Percentiles rank a stretch among this genome's conserved stretches.
These are phyloP conservation scores for Rhyacophila brunnea DNA, from an alignment of 1,140 invertebrate genomes.

Conservation along the genomic window DNA sequence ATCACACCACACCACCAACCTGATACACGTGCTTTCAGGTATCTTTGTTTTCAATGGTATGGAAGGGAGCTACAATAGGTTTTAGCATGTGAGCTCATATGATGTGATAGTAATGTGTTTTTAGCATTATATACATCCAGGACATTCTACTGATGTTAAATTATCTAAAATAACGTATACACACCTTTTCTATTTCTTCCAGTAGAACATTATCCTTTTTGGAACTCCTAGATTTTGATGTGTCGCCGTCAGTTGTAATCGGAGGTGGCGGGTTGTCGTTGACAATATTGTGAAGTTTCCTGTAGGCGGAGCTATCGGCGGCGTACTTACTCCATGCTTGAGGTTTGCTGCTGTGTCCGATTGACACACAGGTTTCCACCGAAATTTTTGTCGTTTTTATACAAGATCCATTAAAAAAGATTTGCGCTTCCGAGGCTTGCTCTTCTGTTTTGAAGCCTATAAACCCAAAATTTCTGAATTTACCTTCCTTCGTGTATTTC, in stretches of 20 bases:
- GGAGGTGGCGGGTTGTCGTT: conserved; percentile 32
- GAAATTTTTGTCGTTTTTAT: conserved; percentile 77
- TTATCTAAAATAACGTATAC: no score
- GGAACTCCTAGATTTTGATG: no score
- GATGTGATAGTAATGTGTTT: no score
- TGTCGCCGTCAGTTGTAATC: conserved; percentile 29
- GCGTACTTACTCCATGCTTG: conserved; percentile 88
- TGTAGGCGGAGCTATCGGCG: conserved; percentile 64
- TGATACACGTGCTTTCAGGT: no score
- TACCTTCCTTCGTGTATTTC: conserved; percentile 87
- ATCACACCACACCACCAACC: no score
- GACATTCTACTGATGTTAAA: no score
- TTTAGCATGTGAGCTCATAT: no score
- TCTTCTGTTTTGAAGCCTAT: conserved; percentile 82
- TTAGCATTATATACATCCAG: no score
- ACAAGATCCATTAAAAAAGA: conserved; percentile 81
- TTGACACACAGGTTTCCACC: conserved; percentile 73
- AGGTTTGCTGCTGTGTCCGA: conserved; percentile 82
- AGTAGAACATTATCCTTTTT: no score
- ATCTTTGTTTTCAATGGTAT: no score
- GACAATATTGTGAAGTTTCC: conserved; percentile 51
- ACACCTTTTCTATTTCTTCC: conserved; percentile 58
- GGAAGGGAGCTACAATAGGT: no score
- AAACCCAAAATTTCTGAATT: conserved; percentile 90
- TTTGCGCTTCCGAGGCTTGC: conserved; percentile 71